These are phyloP conservation scores for Xanthorhoe spadicearia DNA, from an alignment of 2,888 invertebrate species.

Conservation along the genomic window DNA sequence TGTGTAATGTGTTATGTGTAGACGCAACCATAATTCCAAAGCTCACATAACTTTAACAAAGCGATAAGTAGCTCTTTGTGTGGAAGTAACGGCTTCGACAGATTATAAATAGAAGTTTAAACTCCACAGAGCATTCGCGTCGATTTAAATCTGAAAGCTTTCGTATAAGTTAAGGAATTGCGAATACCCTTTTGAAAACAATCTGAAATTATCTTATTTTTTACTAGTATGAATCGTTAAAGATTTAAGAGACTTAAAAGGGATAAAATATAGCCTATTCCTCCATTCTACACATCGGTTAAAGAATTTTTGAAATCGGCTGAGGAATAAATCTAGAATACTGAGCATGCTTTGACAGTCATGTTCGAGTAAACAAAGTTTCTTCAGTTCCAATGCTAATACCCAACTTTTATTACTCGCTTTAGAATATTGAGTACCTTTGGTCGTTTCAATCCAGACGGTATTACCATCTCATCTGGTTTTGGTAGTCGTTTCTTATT, in stretches of 20 bases:
- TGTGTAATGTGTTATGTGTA: neutral
- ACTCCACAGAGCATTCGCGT: neutral
- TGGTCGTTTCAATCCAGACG: constrained; percentile 54
- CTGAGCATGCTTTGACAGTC: neutral
- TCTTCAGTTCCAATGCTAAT: constrained; percentile 58
- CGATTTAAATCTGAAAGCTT: neutral
- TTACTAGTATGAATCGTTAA: no score
- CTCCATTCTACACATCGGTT: no score
- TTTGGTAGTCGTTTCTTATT: constrained; percentile 20
- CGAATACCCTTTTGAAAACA: no score
- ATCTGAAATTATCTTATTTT: no score
- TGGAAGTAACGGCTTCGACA: constrained; percentile 5
- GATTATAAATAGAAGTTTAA: constrained; percentile 11
- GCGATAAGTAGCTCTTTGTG: constrained; percentile 19
- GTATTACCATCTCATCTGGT: constrained; percentile 64
- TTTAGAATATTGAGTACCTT: constrained; percentile 72
- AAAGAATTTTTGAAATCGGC: no score
- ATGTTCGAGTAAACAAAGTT: constrained; percentile 1
- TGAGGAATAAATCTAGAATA: no score
- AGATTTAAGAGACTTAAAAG: no score
- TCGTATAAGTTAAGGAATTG: no score
- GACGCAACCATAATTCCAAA: neutral
- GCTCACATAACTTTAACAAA: constrained; percentile 13
- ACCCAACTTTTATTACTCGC: constrained; percentile 67
- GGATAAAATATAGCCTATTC: no score